phyloP scores from a whole-genome alignment of 2,888 invertebrate genomes.

The Heliconius erato region DNA sequence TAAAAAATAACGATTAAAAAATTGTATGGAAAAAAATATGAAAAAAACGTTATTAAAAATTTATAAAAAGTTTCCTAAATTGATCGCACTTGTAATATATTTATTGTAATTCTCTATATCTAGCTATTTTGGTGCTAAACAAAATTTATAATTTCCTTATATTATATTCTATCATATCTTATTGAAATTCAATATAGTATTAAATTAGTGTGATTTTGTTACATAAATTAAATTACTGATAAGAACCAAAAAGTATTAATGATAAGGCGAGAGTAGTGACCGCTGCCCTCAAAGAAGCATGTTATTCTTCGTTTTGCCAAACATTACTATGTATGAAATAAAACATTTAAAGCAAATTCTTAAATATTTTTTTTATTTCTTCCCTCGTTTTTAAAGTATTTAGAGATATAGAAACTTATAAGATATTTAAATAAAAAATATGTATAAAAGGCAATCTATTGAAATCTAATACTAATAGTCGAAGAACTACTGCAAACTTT shows the following conservation, averaged over 20 bases:
- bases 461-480: too few relatives aligned
- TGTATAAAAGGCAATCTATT: too few relatives aligned
- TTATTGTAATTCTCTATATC: conserved; percentile 44
- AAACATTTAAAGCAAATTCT: conserved; percentile 70
- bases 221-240: conserved; percentile 62
- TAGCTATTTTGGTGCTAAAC: conserved; percentile 79
- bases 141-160: conserved; percentile 60
- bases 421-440: too few relatives aligned
- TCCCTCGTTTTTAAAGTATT: background rate
- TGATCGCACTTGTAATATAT: conserved; percentile 35
- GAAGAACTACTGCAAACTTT: too few relatives aligned
- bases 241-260: conserved; percentile 85
- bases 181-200: conserved; percentile 33
- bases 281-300: conserved; percentile 60
- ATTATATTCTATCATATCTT: conserved; percentile 50
- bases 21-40: too few relatives aligned
- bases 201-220: conserved; percentile 50
- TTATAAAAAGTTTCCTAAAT: conserved; percentile 32
- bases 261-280: conserved; percentile 61
- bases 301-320: conserved; percentile 83
- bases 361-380: conserved; percentile 49
- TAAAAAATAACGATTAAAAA: background rate
- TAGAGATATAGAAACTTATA: background rate
- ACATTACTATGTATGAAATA: conserved; percentile 78
- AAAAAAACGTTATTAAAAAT: conserved; percentile 7